phyloP scores from a whole-genome alignment of 2,113 vertebrate genomes.

The Regulus satrapa region DNA sequence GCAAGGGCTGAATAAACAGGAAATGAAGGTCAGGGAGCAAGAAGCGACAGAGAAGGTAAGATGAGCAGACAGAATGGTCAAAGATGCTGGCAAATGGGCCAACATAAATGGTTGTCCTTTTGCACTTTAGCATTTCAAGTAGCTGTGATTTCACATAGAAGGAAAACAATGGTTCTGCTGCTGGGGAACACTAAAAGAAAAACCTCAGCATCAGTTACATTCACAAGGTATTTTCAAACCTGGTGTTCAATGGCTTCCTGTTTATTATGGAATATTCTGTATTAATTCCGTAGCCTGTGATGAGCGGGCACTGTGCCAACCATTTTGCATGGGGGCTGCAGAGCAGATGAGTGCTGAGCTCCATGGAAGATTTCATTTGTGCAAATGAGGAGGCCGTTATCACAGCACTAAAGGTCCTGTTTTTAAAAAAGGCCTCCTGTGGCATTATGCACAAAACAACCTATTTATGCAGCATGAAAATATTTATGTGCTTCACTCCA shows the following conservation, averaged over 20 bases:
- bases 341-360: slow-evolving; percentile 33
- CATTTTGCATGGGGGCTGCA: background rate
- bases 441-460: slow-evolving; percentile 56
- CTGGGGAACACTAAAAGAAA: background rate
- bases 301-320: background rate
- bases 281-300: background rate
- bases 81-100: background rate
- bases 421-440: slow-evolving; percentile 1
- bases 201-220: background rate
- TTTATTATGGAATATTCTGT: slow-evolving; percentile 17
- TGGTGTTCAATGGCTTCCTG: background rate
- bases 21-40: background rate
- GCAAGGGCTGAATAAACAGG: slow-evolving; percentile 10
- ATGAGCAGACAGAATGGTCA: background rate
- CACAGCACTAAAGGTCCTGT: slow-evolving; percentile 36
- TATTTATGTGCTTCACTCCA: slow-evolving; percentile 14
- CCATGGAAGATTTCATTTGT: slow-evolving; percentile 42
- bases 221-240: background rate
- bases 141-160: background rate
- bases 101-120: background rate
- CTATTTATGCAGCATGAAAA: slow-evolving; percentile 51
- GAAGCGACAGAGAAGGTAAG: background rate
- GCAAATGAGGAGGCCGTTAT: slow-evolving; percentile 46
- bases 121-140: background rate
- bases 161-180: background rate